Percentiles rank a stretch among this genome's conserved stretches.
Evolutionary conservation across 2,797 vertebrate genomes (phyloP).

Genomic region (Microchirus variegatus): DNA sequence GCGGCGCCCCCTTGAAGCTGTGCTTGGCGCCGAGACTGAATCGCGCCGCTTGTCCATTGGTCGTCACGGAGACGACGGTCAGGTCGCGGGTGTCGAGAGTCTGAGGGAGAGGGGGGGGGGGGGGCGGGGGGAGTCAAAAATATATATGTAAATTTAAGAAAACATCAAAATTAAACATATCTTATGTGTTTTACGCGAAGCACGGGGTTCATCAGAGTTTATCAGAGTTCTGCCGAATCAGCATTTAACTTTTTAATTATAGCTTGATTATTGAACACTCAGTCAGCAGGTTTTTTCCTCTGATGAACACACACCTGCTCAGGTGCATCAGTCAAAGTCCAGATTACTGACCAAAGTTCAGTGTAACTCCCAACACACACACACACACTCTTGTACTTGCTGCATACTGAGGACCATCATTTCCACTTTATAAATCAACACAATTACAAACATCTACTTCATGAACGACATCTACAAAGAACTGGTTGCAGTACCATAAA

Average conservation of each 20-base stretch:
- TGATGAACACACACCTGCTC: neutral
- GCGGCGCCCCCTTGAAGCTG: constrained; percentile 88
- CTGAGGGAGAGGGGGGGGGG: no score
- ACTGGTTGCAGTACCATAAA: no score
- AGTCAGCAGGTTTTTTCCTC: neutral
- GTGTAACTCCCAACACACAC: neutral
- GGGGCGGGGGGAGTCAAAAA: no score
- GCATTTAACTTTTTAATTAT: neutral
- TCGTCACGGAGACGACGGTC: constrained; percentile 82
- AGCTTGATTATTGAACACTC: neutral
- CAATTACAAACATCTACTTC: no score
- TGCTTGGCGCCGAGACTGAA: constrained; percentile 88
- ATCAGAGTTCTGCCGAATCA: neutral
- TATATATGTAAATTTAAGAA: no score
- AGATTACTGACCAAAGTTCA: neutral
- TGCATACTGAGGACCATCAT: no score
- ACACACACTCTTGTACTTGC: no score
- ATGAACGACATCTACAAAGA: no score
- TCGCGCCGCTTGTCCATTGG: constrained; percentile 85
- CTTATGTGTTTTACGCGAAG: no score
- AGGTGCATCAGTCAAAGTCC: constrained; percentile 10
- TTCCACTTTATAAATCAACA: no score
- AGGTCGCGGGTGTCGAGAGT: constrained; percentile 91
- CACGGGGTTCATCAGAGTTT: no score
- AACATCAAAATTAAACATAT: neutral